A percentile compares a stretch with the other conserved stretches of the same genome.
phyloP scores from a whole-genome alignment of 2,888 invertebrate genomes.

The Leptarthrus brevirostris region DNA sequence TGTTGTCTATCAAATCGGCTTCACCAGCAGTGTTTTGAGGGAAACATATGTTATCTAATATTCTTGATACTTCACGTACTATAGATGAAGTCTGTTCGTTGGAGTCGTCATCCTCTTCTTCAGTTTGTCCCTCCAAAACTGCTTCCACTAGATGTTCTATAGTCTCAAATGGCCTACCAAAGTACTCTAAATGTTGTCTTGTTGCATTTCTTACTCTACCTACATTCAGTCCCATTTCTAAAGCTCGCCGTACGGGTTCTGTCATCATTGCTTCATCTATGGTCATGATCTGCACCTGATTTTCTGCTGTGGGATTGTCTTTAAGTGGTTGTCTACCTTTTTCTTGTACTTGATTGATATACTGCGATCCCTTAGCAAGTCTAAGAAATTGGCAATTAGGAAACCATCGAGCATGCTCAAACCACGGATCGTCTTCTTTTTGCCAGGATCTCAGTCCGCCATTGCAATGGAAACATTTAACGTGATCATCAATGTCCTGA shows the following conservation, averaged over 20 bases:
- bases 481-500: conserved; percentile 77
- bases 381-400: conserved; percentile 86
- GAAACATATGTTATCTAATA: conserved; percentile 55
- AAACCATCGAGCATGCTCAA: conserved; percentile 95
- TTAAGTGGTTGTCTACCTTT: conserved; percentile 51
- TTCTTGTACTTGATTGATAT: conserved; percentile 71
- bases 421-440: conserved; percentile 90
- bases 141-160: conserved; percentile 80
- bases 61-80: conserved; percentile 55
- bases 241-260: conserved; percentile 69
- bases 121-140: conserved; percentile 75
- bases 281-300: conserved; percentile 53
- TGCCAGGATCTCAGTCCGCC: conserved; percentile 93
- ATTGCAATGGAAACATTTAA: conserved; percentile 93
- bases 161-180: conserved; percentile 74
- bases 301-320: not conserved
- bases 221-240: conserved; percentile 73
- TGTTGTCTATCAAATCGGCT: conserved; percentile 24
- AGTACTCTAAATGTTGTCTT: conserved; percentile 69
- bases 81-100: conserved; percentile 51
- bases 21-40: conserved; percentile 8
- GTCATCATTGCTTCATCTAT: conserved; percentile 67
- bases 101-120: conserved; percentile 65
- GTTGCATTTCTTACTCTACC: conserved; percentile 72
- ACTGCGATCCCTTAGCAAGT: conserved; percentile 83